Evolutionary conservation across 1,140 invertebrate species (phyloP).

Genomic region (Piezodorus guildinii): DNA sequence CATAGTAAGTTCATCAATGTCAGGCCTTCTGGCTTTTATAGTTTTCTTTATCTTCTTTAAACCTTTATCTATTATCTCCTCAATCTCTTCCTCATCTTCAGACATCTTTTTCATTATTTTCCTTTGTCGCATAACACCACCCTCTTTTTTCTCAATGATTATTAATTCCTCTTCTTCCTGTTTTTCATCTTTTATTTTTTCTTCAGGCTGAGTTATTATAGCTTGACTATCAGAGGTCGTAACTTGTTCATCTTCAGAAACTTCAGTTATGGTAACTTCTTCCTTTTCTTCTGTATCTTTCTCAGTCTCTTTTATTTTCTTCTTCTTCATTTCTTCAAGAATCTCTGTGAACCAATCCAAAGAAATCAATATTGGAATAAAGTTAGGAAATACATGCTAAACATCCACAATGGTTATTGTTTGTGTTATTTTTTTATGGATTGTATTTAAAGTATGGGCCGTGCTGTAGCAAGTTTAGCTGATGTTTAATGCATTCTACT

Average conservation of each 20-base stretch:
- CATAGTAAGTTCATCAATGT: constrained; percentile 32
- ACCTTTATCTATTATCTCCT: constrained; percentile 28
- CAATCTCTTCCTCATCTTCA: constrained; percentile 23
- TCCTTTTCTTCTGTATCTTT: constrained; percentile 23
- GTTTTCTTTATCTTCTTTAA: constrained; percentile 33
- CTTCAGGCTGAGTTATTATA: constrained; percentile 28
- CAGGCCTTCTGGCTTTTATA: constrained; percentile 30
- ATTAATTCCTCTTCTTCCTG: constrained; percentile 29
- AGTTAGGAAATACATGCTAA: constrained; percentile 9
- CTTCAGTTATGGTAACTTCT: constrained; percentile 27
- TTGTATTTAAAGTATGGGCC: constrained; percentile 11
- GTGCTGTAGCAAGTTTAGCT: constrained; percentile 19
- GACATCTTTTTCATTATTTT: constrained; percentile 31
- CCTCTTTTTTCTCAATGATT: constrained; percentile 34
- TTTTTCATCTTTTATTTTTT: constrained; percentile 18
- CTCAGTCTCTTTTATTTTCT: constrained; percentile 15
- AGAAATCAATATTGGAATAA: constrained; percentile 12
- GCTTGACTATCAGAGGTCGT: constrained; percentile 21
- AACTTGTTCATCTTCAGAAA: constrained; percentile 28
- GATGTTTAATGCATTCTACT: constrained; percentile 17
- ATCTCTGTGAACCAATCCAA: constrained; percentile 26
- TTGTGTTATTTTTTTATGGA: constrained; percentile 15
- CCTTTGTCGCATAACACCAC: constrained; percentile 30
- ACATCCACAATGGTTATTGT: constrained; percentile 18
- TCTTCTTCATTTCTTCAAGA: constrained; percentile 20